These are phyloP conservation scores for Drosophila pruinosa DNA, from an alignment of 1,140 invertebrate species.

Conservation along the genomic window DNA sequence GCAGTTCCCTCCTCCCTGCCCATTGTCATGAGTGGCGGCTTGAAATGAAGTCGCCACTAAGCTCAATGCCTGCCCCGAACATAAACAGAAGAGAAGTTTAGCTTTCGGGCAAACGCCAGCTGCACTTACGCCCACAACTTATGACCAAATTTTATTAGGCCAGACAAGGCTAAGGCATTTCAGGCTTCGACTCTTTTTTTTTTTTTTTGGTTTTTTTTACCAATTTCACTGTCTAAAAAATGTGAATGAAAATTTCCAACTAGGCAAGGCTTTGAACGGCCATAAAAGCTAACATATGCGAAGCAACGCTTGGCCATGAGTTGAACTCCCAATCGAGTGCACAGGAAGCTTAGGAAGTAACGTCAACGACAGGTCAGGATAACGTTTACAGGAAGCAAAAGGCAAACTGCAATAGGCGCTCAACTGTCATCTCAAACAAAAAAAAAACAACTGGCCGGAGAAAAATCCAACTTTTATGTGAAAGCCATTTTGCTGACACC, in stretches of 20 bases:
- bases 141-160: conserved; percentile 50
- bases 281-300: conserved; percentile 68
- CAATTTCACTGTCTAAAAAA: conserved; percentile 44
- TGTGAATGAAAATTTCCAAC: conserved; percentile 44
- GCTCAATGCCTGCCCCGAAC: conserved; percentile 24
- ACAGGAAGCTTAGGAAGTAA: conserved; percentile 54
- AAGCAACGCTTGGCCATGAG: not conserved
- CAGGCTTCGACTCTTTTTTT: not conserved
- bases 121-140: conserved; percentile 60
- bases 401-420: conserved; percentile 67
- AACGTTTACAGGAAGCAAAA: conserved; percentile 75
- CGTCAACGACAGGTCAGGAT: conserved; percentile 51
- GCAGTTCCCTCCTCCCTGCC: not conserved
- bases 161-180: conserved; percentile 9
- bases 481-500: not conserved
- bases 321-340: conserved; percentile 2
- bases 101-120: conserved; percentile 23
- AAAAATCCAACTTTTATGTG: conserved; percentile 16
- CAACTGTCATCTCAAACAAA: conserved; percentile 29
- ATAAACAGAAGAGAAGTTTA: conserved; percentile 63
- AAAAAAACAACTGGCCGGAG: conserved; percentile 5
- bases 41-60: conserved; percentile 41
- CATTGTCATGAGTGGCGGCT: conserved; percentile 25
- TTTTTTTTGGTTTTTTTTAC: conserved; percentile 23
- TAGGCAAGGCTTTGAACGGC: conserved; percentile 42